phyloP scores from a whole-genome alignment of 1,140 invertebrate species.

The Drosophila hydei region DNA sequence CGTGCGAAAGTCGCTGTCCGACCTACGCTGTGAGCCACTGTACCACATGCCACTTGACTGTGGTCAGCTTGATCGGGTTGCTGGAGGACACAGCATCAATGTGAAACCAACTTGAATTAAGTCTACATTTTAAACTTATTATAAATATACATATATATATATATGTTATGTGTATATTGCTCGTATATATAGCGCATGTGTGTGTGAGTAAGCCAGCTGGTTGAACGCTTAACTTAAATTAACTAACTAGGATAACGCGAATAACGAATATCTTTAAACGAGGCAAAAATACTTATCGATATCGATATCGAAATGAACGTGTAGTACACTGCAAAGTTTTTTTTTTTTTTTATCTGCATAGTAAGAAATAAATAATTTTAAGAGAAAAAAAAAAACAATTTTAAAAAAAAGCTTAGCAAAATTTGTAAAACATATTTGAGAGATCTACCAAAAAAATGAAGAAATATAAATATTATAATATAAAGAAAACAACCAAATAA shows the following conservation, averaged over 20 bases:
- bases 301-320: conserved; percentile 18
- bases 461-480: conserved; percentile 20
- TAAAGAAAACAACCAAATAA: conserved; percentile 25
- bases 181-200: conserved; percentile 42
- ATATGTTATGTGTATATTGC: conserved; percentile 50
- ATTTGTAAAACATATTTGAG: conserved; percentile 74
- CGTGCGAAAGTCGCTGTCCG: no score
- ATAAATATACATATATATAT: conserved; percentile 54
- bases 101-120: conserved; percentile 67
- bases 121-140: conserved; percentile 57
- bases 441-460: conserved; percentile 69
- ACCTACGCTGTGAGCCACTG: no score
- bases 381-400: conserved; percentile 41
- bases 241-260: conserved; percentile 55
- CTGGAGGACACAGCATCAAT: conserved; percentile 52
- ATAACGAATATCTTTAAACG: neutral
- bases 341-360: conserved; percentile 75
- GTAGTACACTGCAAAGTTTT: conserved; percentile 53
- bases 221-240: conserved; percentile 64
- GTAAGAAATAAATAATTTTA: conserved; percentile 46
- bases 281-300: neutral
- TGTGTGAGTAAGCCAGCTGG: conserved; percentile 30
- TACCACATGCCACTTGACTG: neutral
- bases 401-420: conserved; percentile 70
- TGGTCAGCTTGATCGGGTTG: conserved; percentile 51